Conservation (phyloP, 2,888 invertebrate genomes). For the Temnothorax unifasciatus region DNA sequence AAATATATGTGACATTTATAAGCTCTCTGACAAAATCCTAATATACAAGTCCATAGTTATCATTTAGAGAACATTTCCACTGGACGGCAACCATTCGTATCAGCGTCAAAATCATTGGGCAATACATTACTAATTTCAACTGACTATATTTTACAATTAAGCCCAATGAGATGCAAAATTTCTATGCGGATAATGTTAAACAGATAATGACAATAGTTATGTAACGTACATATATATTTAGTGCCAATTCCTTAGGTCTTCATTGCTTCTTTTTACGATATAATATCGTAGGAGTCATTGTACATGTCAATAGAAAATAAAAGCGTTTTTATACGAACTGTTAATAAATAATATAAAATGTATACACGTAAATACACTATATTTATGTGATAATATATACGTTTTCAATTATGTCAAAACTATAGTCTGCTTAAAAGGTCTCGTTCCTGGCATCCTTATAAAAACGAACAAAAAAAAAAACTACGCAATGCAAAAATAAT, state of each 20-base stretch:
- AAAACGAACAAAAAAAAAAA: conserved; percentile 12
- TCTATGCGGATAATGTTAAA: not conserved
- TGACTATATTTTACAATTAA: conserved; percentile 3
- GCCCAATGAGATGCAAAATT: not conserved
- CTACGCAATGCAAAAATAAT: conserved; percentile 2
- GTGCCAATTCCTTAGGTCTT: conserved; percentile 25
- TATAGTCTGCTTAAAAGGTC: not conserved
- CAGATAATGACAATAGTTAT: conserved; percentile 5
- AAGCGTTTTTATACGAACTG: not conserved
- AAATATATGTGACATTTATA: not conserved
- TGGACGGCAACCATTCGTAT: conserved; percentile 70
- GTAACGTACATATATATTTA: conserved; percentile 14
- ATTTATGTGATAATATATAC: not conserved
- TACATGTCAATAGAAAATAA: not conserved
- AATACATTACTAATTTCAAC: conserved; percentile 6
- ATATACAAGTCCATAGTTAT: not conserved
- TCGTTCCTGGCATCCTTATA: conserved; percentile 4
- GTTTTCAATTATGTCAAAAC: not conserved
- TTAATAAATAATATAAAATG: conserved; percentile 1
- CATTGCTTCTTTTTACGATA: not conserved
- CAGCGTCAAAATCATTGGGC: conserved; percentile 30
- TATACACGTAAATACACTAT: not conserved
- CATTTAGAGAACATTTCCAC: conserved; percentile 36
- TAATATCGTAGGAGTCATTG: not conserved
- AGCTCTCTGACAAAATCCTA: conserved; percentile 11